Evolutionary conservation across 2,113 vertebrate species (phyloP).

Genomic region (Rallus limicola): DNA sequence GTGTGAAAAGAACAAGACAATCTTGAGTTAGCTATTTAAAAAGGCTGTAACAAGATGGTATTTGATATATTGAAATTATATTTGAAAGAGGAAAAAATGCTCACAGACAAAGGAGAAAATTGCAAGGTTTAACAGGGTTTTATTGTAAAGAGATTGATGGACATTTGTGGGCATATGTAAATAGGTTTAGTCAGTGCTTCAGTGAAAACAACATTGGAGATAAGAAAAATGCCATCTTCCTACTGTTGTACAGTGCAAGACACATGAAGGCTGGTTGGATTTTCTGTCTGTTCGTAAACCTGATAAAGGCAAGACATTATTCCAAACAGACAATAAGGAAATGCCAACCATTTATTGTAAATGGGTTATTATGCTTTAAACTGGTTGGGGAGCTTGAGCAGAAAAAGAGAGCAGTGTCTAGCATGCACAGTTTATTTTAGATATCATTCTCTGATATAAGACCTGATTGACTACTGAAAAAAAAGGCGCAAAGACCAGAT

Average conservation of each 20-base stretch:
- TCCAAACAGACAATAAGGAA: constrained; percentile 38
- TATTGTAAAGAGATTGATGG: constrained; percentile 63
- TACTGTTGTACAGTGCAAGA: constrained; percentile 18
- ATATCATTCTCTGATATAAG: background rate
- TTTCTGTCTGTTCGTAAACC: constrained; percentile 37
- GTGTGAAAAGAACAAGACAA: background rate
- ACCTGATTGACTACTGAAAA: background rate
- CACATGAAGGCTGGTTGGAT: constrained; percentile 27
- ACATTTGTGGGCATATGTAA: constrained; percentile 60
- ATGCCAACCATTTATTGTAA: constrained; percentile 19
- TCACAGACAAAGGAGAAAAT: constrained; percentile 58
- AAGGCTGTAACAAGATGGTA: background rate
- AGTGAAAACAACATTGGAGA: constrained; percentile 49
- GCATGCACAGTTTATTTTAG: background rate
- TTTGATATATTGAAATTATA: constrained; percentile 50
- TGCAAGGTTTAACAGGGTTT: constrained; percentile 28
- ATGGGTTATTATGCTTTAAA: constrained; percentile 30
- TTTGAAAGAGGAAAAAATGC: constrained; percentile 22
- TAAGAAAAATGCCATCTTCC: constrained; percentile 67
- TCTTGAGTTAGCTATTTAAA: background rate
- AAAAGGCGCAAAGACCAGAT: background rate
- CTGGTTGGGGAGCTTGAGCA: background rate
- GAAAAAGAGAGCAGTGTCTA: rapidly evolving
- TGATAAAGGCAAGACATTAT: constrained; percentile 60
- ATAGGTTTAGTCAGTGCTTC: constrained; percentile 42